These are phyloP conservation scores for Nyctalus aviator DNA, from an alignment of 2,797 vertebrate genomes.

Conservation along the genomic window DNA sequence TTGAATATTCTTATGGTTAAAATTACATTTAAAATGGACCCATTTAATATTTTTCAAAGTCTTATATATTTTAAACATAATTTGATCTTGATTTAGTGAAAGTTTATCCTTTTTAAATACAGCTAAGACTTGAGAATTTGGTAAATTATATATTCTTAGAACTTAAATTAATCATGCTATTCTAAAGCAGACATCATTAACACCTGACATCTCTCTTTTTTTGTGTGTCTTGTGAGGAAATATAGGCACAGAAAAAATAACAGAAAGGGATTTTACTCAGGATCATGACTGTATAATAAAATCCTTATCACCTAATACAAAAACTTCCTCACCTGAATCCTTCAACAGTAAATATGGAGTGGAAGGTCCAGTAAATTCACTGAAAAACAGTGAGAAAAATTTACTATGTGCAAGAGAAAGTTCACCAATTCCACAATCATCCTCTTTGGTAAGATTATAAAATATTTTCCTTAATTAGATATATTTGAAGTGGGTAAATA, in stretches of 20 bases:
- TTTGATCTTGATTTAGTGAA: slow-evolving; percentile 54
- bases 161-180: background rate
- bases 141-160: slow-evolving; percentile 21
- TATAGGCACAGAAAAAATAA: slow-evolving; percentile 89
- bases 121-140: background rate
- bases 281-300: slow-evolving; percentile 79
- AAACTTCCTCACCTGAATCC: slow-evolving; percentile 81
- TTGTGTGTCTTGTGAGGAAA: slow-evolving; percentile 58
- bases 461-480: background rate
- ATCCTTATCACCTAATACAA: slow-evolving; percentile 79
- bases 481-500: background rate
- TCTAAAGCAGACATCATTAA: slow-evolving; percentile 40
- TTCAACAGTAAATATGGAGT: slow-evolving; percentile 70
- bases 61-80: slow-evolving; percentile 38
- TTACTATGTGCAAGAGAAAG: slow-evolving; percentile 64
- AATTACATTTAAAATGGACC: slow-evolving; percentile 34
- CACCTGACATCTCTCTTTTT: background rate
- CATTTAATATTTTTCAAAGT: slow-evolving; percentile 11
- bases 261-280: slow-evolving; percentile 73
- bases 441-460: slow-evolving; percentile 84
- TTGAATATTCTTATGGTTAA: background rate
- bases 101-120: slow-evolving; percentile 46
- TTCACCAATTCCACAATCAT: slow-evolving; percentile 73
- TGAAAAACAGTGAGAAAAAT: slow-evolving; percentile 50
- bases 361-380: slow-evolving; percentile 68